Percentiles rank a stretch among this genome's conserved stretches.
These are phyloP conservation scores for Sthenelais limicola DNA, from an alignment of 2,888 invertebrate species.

Conservation along the genomic window DNA sequence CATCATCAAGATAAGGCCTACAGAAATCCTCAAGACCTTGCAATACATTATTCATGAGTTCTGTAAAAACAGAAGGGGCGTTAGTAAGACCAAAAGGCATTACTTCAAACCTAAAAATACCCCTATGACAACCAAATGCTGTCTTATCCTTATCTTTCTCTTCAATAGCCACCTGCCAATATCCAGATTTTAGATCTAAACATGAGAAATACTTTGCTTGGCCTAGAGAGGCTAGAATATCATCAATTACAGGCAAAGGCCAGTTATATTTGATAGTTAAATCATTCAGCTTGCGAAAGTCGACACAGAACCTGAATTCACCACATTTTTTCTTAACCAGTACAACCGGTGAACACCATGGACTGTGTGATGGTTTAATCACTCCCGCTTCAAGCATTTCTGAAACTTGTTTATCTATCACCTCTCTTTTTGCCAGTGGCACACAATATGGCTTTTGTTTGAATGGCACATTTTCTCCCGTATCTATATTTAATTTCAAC, in stretches of 20 bases:
- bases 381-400: constrained; percentile 22
- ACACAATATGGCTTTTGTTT: too few relatives aligned
- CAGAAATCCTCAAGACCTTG: constrained; percentile 10
- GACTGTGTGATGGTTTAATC: neutral
- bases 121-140: constrained; percentile 9
- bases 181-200: neutral
- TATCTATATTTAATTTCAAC: too few relatives aligned
- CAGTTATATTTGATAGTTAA: constrained; percentile 16
- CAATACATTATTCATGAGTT: neutral
- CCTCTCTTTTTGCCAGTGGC: constrained; percentile 2
- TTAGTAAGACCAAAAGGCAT: constrained; percentile 15
- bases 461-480: too few relatives aligned
- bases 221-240: constrained; percentile 12
- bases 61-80: constrained; percentile 8
- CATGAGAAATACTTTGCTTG: neutral
- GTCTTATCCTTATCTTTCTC: constrained; percentile 16
- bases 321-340: constrained; percentile 6
- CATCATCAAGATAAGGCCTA: constrained; percentile 4
- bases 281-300: constrained; percentile 5
- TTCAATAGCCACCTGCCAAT: constrained; percentile 6
- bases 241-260: constrained; percentile 9
- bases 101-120: constrained; percentile 5
- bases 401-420: neutral
- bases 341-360: constrained; percentile 15
- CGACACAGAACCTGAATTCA: constrained; percentile 7